Conservation (phyloP, 2,888 invertebrate genomes). For the Drosophila colorata region DNA sequence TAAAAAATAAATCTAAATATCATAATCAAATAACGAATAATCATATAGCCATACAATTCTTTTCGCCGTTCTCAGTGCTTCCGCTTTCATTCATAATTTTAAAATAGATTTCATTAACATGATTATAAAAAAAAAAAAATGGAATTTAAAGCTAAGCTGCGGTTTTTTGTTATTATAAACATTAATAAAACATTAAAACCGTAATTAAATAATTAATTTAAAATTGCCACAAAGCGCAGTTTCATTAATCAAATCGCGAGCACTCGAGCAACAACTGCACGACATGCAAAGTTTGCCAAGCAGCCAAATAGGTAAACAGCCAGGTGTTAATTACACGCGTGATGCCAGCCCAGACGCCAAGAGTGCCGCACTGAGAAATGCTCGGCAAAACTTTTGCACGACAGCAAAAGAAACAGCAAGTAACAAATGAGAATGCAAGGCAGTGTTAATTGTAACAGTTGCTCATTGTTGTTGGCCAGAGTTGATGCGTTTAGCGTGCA, state of each 20-base stretch:
- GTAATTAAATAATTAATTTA: slow-evolving; percentile 57
- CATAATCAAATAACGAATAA: too few species aligned
- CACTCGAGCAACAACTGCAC: not conserved
- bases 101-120: not conserved
- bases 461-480: slow-evolving; percentile 38
- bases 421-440: slow-evolving; percentile 47
- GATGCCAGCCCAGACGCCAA: slow-evolving; percentile 45
- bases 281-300: slow-evolving; percentile 46
- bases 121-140: not conserved
- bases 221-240: slow-evolving; percentile 40
- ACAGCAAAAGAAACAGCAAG: slow-evolving; percentile 9
- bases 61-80: too few species aligned
- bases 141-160: not conserved
- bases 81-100: too few species aligned
- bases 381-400: slow-evolving; percentile 47
- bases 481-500: slow-evolving; percentile 53
- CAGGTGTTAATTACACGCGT: slow-evolving; percentile 72
- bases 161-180: slow-evolving; percentile 5
- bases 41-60: too few species aligned
- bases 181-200: slow-evolving; percentile 19
- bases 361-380: slow-evolving; percentile 33
- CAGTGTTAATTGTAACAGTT: slow-evolving; percentile 73
- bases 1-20: too few species aligned
- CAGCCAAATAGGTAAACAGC: slow-evolving; percentile 39
- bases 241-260: slow-evolving; percentile 57